Evolutionary conservation across 37 sponge, comb jelly and placozoan species (phyloP).

Genomic region (Ephydatia muelleri): DNA sequence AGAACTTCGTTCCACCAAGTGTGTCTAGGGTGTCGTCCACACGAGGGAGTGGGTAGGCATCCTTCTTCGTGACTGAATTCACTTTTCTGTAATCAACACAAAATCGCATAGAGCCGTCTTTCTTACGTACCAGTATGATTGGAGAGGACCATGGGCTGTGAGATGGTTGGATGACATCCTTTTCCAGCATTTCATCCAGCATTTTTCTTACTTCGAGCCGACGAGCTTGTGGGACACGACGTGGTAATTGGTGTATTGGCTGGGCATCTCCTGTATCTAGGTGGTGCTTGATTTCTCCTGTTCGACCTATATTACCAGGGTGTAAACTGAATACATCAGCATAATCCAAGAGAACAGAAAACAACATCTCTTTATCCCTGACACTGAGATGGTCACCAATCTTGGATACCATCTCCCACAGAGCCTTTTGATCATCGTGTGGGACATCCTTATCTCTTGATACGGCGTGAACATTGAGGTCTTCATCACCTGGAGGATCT

Average conservation of each 20-base stretch:
- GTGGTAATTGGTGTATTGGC: conserved; percentile 48
- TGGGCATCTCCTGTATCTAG: conserved; percentile 54
- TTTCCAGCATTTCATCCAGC: conserved; percentile 40
- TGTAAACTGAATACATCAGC: conserved; percentile 14
- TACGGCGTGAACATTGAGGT: neutral
- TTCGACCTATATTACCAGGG: conserved; percentile 14
- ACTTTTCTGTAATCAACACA: conserved; percentile 30
- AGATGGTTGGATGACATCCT: conserved; percentile 15
- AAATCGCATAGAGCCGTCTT: conserved; percentile 14
- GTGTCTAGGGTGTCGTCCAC: conserved; percentile 27
- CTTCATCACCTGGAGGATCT: neutral
- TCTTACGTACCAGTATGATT: conserved; percentile 29
- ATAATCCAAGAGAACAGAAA: neutral
- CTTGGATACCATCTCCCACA: conserved; percentile 16
- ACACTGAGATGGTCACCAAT: neutral
- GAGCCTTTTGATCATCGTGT: neutral
- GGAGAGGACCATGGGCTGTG: conserved; percentile 32
- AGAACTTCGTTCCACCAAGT: conserved; percentile 26
- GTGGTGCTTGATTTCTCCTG: conserved; percentile 17
- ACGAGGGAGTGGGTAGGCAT: conserved; percentile 48
- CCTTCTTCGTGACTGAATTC: conserved; percentile 38
- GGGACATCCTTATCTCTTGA: neutral
- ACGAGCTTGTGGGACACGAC: conserved; percentile 32
- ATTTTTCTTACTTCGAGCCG: conserved; percentile 23
- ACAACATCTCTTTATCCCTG: conserved; percentile 8